Percentiles rank a stretch among this genome's conserved stretches.
Conservation (phyloP, 2,113 vertebrate genomes). For the Suncus etruscus region DNA sequence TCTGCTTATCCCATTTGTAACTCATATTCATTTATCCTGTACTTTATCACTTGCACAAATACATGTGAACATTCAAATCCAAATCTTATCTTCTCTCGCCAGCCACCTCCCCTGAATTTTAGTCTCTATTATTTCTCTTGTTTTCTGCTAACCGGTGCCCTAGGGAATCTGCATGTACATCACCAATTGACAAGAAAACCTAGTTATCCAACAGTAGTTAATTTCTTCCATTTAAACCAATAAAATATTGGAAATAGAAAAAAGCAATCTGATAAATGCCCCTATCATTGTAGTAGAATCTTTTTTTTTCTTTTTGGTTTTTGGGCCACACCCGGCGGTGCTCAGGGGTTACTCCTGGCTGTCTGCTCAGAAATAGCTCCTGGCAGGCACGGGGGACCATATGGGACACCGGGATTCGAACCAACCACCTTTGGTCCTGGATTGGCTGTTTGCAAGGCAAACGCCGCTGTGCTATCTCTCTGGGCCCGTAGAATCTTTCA, state of each 20-base stretch:
- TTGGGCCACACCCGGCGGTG: too few relatives aligned
- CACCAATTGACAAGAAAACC: not conserved
- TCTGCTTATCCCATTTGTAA: not conserved
- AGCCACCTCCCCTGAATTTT: not conserved
- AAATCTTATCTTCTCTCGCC: not conserved
- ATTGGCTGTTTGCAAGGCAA: too few relatives aligned
- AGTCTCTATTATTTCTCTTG: not conserved
- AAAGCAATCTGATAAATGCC: not conserved
- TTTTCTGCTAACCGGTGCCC: not conserved
- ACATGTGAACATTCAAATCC: not conserved
- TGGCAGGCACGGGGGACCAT: too few relatives aligned
- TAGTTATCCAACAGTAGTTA: not conserved
- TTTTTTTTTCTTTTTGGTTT: too few relatives aligned
- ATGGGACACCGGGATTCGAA: too few relatives aligned
- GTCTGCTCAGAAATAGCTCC: too few relatives aligned
- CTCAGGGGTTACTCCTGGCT: too few relatives aligned
- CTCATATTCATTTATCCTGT: not conserved
- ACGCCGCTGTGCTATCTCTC: too few relatives aligned
- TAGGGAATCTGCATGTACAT: not conserved
- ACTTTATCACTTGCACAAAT: conserved; percentile 47
- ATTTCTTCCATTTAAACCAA: conserved; percentile 9
- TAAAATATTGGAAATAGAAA: not conserved
- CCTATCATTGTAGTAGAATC: not conserved
- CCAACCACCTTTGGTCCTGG: too few relatives aligned
- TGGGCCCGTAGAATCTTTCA: not conserved